Evolutionary conservation across 1,140 invertebrate genomes (phyloP).

Genomic region (Orius laevigatus): DNA sequence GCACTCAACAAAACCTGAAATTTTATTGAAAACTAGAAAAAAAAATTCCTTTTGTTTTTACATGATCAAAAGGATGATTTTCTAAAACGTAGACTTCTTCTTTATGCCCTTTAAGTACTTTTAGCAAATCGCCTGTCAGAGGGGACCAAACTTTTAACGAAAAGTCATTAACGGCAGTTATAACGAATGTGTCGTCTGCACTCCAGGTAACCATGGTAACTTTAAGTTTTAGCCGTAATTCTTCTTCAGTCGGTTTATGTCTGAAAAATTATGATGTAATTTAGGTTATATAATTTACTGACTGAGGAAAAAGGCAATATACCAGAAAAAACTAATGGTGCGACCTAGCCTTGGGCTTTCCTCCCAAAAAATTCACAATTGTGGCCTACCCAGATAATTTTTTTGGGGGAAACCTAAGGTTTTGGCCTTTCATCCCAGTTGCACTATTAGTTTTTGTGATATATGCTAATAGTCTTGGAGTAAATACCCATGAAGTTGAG

Average conservation of each 20-base stretch:
- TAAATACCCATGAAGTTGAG: slow-evolving; percentile 42
- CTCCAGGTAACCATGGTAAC: slow-evolving; percentile 97
- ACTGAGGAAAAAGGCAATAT: not conserved
- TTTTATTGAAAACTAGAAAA: not conserved
- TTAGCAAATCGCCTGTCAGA: slow-evolving; percentile 42
- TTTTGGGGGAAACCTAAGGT: no score
- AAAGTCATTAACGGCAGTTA: slow-evolving; percentile 75
- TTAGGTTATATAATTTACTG: slow-evolving; percentile 1
- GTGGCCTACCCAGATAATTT: no score
- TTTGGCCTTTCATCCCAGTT: no score
- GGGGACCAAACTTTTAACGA: slow-evolving; percentile 82
- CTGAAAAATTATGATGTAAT: slow-evolving; percentile 6
- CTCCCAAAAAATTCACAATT: no score
- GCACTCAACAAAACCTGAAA: slow-evolving; percentile 62
- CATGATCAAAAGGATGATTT: slow-evolving; percentile 56
- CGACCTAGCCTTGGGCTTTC: no score
- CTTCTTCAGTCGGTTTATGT: slow-evolving; percentile 29
- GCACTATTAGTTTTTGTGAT: no score
- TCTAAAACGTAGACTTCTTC: slow-evolving; percentile 93
- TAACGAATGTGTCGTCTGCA: slow-evolving; percentile 65
- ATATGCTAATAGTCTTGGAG: no score
- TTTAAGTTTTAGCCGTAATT: slow-evolving; percentile 47
- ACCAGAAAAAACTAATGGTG: no score
- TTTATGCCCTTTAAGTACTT: slow-evolving; percentile 62
- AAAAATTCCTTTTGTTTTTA: not conserved